Evolutionary conservation across 2,888 invertebrate genomes (phyloP).

Genomic region (Fragum sueziense): DNA sequence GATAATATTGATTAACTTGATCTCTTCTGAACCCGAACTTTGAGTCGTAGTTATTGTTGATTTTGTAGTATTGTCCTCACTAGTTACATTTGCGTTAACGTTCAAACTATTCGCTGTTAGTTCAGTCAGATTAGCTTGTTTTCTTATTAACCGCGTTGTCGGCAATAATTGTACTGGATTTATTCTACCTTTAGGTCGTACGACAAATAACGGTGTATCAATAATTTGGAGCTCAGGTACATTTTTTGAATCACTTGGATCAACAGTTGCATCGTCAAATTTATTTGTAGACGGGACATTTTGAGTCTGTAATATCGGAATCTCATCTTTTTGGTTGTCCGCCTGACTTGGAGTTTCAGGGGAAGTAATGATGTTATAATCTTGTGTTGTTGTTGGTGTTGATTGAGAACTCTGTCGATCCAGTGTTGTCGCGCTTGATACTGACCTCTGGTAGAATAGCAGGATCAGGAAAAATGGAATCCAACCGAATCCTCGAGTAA

Average conservation of each 20-base stretch:
- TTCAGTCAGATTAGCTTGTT: too few relatives aligned
- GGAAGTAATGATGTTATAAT: not conserved
- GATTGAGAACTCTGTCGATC: not conserved
- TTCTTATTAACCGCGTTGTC: not conserved
- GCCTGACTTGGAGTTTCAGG: not conserved
- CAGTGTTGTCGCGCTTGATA: not conserved
- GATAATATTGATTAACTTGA: not conserved
- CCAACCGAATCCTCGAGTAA: not conserved
- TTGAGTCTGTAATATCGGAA: not conserved
- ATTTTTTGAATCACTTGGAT: not conserved
- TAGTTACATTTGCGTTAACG: not conserved
- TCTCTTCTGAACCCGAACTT: not conserved
- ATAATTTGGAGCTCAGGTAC: not conserved
- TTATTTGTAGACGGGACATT: not conserved
- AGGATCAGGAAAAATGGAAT: constrained; percentile 11
- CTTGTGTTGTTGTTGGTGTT: not conserved
- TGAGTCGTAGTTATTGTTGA: too few relatives aligned
- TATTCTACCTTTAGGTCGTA: not conserved
- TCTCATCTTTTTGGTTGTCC: not conserved
- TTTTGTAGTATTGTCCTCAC: not conserved
- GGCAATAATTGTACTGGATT: not conserved
- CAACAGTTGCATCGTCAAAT: too few relatives aligned
- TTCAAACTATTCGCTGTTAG: not conserved
- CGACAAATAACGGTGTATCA: not conserved
- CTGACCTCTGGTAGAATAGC: not conserved